Percentiles rank a stretch among this genome's conserved stretches.
phyloP scores from a whole-genome alignment of 2,797 vertebrate genomes.

The Semotilus atromaculatus region DNA sequence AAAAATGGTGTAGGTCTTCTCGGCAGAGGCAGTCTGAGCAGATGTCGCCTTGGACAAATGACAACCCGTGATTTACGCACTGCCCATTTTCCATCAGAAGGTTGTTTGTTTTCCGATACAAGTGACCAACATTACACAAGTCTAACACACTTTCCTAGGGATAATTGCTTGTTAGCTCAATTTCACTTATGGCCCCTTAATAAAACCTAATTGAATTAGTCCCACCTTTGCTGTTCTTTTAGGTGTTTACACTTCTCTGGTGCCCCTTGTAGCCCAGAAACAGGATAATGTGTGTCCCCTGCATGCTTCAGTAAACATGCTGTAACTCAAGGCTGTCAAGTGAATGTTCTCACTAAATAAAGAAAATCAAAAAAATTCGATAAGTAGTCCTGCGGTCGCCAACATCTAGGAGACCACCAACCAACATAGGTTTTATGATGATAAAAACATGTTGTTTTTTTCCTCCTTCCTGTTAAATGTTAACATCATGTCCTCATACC shows the following conservation, averaged over 20 bases:
- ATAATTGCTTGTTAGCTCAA: conserved; percentile 67
- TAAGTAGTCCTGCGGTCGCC: conserved; percentile 65
- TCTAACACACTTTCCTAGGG: conserved; percentile 68
- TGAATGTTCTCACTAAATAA: conserved; percentile 68
- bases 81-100: conserved; percentile 52
- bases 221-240: conserved; percentile 48
- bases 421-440: conserved; percentile 68
- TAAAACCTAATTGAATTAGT: conserved; percentile 82
- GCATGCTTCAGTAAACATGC: conserved; percentile 21
- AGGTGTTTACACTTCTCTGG: conserved; percentile 49
- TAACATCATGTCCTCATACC: conserved; percentile 45
- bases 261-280: conserved; percentile 75
- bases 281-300: conserved; percentile 65
- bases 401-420: conserved; percentile 73
- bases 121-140: conserved; percentile 47
- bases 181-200: conserved; percentile 65
- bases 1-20: conserved; percentile 26
- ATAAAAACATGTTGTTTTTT: conserved; percentile 51
- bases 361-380: conserved; percentile 70
- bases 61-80: conserved; percentile 54
- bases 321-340: conserved; percentile 48
- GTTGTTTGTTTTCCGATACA: conserved; percentile 47
- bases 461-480: conserved; percentile 29
- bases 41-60: conserved; percentile 20
- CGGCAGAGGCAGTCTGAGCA: conserved; percentile 19